Conservation (phyloP, 2,888 invertebrate genomes). For the Pachliopta kotzebuea region DNA sequence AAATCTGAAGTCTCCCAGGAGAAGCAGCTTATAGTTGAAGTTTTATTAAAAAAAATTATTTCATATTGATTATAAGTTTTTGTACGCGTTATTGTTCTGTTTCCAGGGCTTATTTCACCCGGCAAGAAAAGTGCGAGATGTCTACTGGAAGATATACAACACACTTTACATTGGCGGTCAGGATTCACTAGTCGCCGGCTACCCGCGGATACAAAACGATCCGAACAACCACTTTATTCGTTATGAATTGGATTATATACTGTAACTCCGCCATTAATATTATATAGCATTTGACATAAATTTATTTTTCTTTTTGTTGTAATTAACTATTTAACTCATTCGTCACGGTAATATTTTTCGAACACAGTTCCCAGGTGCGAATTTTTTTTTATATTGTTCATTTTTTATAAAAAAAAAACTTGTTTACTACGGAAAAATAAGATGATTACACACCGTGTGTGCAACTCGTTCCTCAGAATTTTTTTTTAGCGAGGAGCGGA, state of each 20-base stretch:
- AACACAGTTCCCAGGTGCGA: no score
- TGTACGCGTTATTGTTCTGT: background rate
- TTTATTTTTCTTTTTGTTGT: conserved; percentile 32
- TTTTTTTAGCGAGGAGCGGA: no score
- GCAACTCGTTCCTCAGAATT: no score
- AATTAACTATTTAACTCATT: background rate
- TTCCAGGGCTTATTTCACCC: conserved; percentile 97
- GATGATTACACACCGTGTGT: no score
- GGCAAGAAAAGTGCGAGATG: conserved; percentile 98
- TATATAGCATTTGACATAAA: conserved; percentile 32
- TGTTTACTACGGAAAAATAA: no score
- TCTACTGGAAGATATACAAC: conserved; percentile 99
- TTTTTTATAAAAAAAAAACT: no score
- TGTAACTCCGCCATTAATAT: conserved; percentile 77
- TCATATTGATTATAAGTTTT: background rate
- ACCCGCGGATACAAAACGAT: conserved; percentile 97
- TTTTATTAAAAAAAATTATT: background rate
- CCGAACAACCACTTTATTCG: conserved; percentile 95
- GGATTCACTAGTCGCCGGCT: conserved; percentile 98
- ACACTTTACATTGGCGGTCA: conserved; percentile 99
- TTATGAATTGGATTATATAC: conserved; percentile 95
- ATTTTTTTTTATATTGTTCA: no score
- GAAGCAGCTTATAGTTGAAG: no score
- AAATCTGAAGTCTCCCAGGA: no score
- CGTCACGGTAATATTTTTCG: no score